phyloP scores from a whole-genome alignment of 2,113 vertebrate species.

The Tragelaphus imberbis region DNA sequence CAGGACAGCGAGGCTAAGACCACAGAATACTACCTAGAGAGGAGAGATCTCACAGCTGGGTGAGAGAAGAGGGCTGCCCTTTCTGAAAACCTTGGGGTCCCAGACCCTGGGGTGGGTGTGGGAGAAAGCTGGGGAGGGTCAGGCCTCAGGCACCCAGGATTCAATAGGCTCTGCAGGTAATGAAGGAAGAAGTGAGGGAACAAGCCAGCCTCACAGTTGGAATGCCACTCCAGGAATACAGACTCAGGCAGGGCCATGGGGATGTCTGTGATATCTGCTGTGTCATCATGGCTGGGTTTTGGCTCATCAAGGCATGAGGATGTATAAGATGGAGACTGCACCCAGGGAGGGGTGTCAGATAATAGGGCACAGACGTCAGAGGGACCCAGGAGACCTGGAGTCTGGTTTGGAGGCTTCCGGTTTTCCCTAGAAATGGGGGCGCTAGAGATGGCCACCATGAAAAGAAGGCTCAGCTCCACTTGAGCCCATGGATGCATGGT shows the following conservation, averaged over 20 bases:
- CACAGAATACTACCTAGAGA: background rate
- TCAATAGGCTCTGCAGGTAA: background rate
- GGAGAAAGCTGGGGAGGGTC: background rate
- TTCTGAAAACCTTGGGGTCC: background rate
- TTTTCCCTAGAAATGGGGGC: background rate
- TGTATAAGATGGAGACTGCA: background rate
- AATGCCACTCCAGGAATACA: too few relatives aligned
- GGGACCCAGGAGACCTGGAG: too few relatives aligned
- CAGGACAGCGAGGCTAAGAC: background rate
- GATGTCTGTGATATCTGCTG: background rate
- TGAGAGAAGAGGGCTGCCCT: background rate
- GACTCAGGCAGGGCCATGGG: background rate
- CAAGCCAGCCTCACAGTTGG: background rate
- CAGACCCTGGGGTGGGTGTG: background rate
- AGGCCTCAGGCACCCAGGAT: background rate
- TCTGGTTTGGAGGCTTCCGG: background rate
- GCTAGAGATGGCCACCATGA: rapidly evolving
- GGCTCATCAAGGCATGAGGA: background rate
- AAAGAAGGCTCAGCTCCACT: background rate
- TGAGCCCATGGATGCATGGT: background rate
- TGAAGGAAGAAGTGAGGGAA: background rate
- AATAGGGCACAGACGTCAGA: rapidly evolving
- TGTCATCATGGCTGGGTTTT: background rate
- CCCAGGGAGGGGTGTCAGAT: background rate
- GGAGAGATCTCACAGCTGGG: background rate